These are phyloP conservation scores for Hemichromis elongatus DNA, from an alignment of 2,113 vertebrate species.

Conservation along the genomic window DNA sequence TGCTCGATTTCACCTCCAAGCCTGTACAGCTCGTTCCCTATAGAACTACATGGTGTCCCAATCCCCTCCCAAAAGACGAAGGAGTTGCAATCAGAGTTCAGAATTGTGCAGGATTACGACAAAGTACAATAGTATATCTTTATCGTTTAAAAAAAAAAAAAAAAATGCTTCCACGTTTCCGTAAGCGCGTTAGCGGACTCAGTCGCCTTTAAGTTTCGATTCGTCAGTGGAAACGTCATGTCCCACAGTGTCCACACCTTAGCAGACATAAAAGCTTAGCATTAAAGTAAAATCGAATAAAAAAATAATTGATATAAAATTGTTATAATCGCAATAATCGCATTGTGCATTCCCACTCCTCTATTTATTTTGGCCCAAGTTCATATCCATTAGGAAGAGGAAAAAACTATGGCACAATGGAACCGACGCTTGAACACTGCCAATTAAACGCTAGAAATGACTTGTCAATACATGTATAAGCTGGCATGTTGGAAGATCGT, in stretches of 20 bases:
- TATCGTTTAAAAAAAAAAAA: rapidly evolving
- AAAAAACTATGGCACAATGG: neutral
- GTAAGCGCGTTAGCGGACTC: neutral
- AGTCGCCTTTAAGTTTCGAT: neutral
- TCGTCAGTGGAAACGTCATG: neutral
- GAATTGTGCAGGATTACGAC: neutral
- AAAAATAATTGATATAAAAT: neutral
- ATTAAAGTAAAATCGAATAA: neutral
- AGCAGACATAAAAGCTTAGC: neutral
- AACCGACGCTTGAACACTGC: neutral
- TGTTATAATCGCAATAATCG: neutral
- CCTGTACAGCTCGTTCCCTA: neutral
- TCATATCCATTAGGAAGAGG: neutral
- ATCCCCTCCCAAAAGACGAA: neutral
- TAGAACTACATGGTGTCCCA: neutral
- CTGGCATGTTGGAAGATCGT: neutral
- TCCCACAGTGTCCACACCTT: neutral
- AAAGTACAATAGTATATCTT: neutral
- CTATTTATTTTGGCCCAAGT: neutral
- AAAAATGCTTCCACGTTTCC: neutral
- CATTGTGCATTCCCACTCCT: neutral
- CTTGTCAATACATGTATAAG: neutral
- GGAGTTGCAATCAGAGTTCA: neutral
- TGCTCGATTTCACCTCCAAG: neutral
- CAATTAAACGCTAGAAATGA: neutral